These are phyloP conservation scores for Fragum whitleyi DNA, from an alignment of 2,888 invertebrate genomes.

Conservation along the genomic window DNA sequence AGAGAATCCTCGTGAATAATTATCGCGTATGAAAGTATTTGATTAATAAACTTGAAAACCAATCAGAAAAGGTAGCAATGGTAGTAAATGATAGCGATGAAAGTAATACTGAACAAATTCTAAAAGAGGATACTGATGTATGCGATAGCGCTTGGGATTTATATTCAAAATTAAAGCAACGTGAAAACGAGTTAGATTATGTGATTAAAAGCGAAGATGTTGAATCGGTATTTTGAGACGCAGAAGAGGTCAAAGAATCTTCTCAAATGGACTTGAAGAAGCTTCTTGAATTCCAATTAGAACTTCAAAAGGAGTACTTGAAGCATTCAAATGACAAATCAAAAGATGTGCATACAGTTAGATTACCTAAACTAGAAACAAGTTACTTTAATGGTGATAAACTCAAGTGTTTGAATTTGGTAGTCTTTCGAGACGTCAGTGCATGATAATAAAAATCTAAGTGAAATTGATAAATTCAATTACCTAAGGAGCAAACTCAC, in stretches of 20 bases:
- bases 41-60: slow-evolving; percentile 11
- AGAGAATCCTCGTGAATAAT: not conserved
- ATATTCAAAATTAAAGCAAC: not conserved
- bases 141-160: not conserved
- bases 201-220: not conserved
- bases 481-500: slow-evolving; percentile 43
- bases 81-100: slow-evolving; percentile 3
- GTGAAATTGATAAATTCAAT: slow-evolving; percentile 48
- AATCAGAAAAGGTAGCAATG: slow-evolving; percentile 13
- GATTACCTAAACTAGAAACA: slow-evolving; percentile 37
- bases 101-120: not conserved
- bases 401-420: slow-evolving; percentile 37
- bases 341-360: slow-evolving; percentile 24
- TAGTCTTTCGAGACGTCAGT: slow-evolving; percentile 43
- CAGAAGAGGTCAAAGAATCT: too few species aligned
- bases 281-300: slow-evolving; percentile 6
- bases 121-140: not conserved
- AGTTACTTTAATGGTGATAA: slow-evolving; percentile 34
- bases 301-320: not conserved
- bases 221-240: not conserved
- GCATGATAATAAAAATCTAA: slow-evolving; percentile 35
- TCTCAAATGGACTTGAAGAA: too few species aligned
- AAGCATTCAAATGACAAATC: slow-evolving; percentile 15
- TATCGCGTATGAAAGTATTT: not conserved
- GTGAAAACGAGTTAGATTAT: not conserved